Base-by-base conservation (phyloP, 2,888 invertebrate species). In the Phragmatobia fuliginosa region DNA sequence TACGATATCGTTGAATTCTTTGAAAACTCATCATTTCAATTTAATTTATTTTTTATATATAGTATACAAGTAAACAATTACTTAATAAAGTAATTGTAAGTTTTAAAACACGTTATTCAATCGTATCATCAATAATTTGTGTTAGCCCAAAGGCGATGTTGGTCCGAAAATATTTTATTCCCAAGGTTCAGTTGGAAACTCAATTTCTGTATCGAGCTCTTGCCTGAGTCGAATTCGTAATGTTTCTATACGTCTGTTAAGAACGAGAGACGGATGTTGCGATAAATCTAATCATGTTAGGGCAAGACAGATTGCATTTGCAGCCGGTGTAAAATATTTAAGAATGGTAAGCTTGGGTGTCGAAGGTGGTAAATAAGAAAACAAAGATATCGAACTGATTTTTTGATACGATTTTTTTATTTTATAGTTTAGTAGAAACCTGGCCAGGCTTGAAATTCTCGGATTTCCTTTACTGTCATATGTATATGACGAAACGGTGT, bases 131-230 rank as follows among this genome's bases (percentile, higher is more conserved):
- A 73, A 86, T 88, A 88, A 89, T 89, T 89, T 88, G 88, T 82
- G 77, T 69, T 73, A 76, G 68, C 75, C 83, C 77, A 70, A 71
- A 76, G 78, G 77, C 76, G 72, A 71, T 64, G 59, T 61, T 75
- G 77, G 76, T 74, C 81, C 80, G 78, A 85, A 87, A 85, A 87
- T 86, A 88, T 87, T 85, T 86, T 83, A 86, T 83, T 83, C 80
- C 69, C 83, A 80, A 78, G 84, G 85, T 88, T 85, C 87, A 83
- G 86, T 83, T 85, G 87, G 85, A 87, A 91, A 91, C 91, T 91
- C 91, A 90, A 91, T 91, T 91, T 89, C 90, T 89, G 87, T 91
- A 91, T 91, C 89, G 89, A 87, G 79, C 83, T 81, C 72, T 77
- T 81, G 83, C 88, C 87, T 90, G 91, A 82, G 78, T 74, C 71